A percentile compares a stretch with the other conserved stretches of the same genome.
phyloP scores from a whole-genome alignment of 1,140 invertebrate species.

The Pseudomyrmex cubaensis region DNA sequence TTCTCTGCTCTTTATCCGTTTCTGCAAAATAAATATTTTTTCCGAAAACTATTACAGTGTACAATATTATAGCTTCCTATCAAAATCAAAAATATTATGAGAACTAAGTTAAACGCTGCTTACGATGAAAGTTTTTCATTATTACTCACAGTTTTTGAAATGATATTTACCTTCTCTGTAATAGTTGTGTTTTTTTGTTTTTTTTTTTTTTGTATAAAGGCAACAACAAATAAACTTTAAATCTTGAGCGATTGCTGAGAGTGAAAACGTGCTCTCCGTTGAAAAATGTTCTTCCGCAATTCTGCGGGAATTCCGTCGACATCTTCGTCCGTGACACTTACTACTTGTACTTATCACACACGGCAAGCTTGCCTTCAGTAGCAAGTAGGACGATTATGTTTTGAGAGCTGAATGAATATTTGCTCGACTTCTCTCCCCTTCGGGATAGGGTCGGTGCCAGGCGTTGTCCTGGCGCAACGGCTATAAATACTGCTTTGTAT shows the following conservation, averaged over 20 bases:
- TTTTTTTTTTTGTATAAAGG: background rate
- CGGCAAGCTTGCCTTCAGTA: background rate
- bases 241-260: background rate
- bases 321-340: background rate
- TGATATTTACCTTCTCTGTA: background rate
- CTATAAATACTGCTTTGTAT: constrained; percentile 82
- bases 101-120: no score
- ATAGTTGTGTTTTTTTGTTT: background rate
- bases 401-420: constrained; percentile 72
- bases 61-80: no score
- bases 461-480: constrained; percentile 54
- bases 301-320: background rate
- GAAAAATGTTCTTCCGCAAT: constrained; percentile 3
- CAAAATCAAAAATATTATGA: no score
- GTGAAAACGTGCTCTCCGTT: background rate
- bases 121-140: background rate
- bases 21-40: background rate
- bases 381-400: constrained; percentile 61
- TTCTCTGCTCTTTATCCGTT: background rate
- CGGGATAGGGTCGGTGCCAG: constrained; percentile 32
- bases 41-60: background rate
- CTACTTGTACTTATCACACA: background rate
- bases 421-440: constrained; percentile 63
- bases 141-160: background rate
- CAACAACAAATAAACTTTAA: background rate